These are phyloP conservation scores for Macroramphosus scolopax DNA, from an alignment of 2,797 vertebrate species.

Conservation along the genomic window DNA sequence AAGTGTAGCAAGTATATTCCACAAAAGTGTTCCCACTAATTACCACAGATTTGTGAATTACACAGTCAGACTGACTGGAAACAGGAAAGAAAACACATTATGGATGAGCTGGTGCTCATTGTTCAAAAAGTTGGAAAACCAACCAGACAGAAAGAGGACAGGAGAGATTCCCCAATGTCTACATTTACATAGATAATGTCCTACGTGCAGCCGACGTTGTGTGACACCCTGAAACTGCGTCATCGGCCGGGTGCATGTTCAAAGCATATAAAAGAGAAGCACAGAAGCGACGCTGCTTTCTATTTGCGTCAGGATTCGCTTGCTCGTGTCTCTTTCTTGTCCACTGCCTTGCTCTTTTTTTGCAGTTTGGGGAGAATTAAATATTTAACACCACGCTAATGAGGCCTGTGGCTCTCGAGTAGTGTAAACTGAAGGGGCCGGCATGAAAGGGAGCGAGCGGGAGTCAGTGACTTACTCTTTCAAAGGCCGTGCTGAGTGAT, in stretches of 20 bases:
- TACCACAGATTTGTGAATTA: too few species aligned
- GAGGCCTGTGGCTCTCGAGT: constrained; percentile 39
- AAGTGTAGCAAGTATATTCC: too few species aligned
- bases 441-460: constrained; percentile 34
- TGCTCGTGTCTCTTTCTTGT: constrained; percentile 18
- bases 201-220: too few species aligned
- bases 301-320: too few species aligned
- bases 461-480: constrained; percentile 38
- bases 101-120: too few species aligned
- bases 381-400: constrained; percentile 61
- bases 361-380: constrained; percentile 49
- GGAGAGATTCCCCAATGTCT: constrained; percentile 1
- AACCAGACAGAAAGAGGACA: constrained; percentile 16
- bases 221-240: neutral
- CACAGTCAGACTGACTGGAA: too few species aligned
- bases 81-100: too few species aligned
- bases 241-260: constrained; percentile 4
- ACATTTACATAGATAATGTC: neutral
- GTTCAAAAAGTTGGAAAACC: constrained; percentile 3
- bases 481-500: constrained; percentile 22
- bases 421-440: constrained; percentile 15
- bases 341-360: constrained; percentile 21
- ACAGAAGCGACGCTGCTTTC: too few species aligned
- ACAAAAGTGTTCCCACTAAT: too few species aligned
- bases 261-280: too few species aligned